Base-by-base conservation (phyloP, 1,140 invertebrate genomes). In the Drosophila sulfurigaster region DNA sequence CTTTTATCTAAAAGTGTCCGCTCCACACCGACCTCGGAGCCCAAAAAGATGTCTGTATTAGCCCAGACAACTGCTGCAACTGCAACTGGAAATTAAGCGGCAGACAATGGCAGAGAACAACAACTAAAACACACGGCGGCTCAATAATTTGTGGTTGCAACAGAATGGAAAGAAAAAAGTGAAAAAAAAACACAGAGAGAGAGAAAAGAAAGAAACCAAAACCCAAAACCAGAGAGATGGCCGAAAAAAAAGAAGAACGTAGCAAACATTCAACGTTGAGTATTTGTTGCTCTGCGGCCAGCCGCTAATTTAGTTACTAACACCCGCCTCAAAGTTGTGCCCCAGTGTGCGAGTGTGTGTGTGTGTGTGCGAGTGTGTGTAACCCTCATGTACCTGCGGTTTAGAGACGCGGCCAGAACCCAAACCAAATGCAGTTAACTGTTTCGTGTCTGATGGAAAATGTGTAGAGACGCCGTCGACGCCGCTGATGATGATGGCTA, bases 271-370 rank as follows among this genome's bases (percentile, higher is more conserved):
- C 25, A 25, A 32, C 28, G 62, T 66, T 38, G 56, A 51, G 56
- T 67, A 67, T 73, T 74, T 68, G 72, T 68, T 69, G 69, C 25
- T 25, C 20, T 57, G 60, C 56, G 52, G 59, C 60, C 45, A 64
- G 82, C 82, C 76, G 82, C 82, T 86, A 86, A 86, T 86, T 86
- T 86, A 86, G 82, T 86, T 87, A 86, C 82, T 79, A 86, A 79
- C 82, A 65, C 71, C 69, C 54, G 35, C 30, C 71, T 56, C 20
- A 41, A 57, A 28, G 41, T 13, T 43, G 41, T 3, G 35, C 35
- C 6, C n/a, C 13, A 5, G 8, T 8, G 48, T 25, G 11, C 38
- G 38, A 41, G 38, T 52, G 49, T 52, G 25, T 32, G 25, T 51
- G 25, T 51, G 20, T 30, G 49, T 52, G 49, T 7, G 49, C 20